Conservation (phyloP, 2,797 vertebrate genomes). For the Liparis tanakae region DNA sequence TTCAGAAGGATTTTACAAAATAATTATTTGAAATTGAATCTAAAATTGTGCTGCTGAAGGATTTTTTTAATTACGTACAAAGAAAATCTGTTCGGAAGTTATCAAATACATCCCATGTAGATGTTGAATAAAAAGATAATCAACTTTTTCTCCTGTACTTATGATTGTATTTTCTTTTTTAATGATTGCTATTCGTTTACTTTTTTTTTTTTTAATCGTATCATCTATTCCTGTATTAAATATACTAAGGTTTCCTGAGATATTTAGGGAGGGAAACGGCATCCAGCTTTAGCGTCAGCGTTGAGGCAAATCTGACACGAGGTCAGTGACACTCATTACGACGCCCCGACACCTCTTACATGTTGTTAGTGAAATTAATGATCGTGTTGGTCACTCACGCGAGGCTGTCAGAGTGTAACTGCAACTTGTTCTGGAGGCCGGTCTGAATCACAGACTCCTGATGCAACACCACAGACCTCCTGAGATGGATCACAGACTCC, state of each 20-base stretch:
- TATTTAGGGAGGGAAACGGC: slow-evolving; percentile 1
- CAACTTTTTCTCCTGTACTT: not conserved
- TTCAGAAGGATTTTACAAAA: not conserved
- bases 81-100: not conserved
- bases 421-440: slow-evolving; percentile 44
- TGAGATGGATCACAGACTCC: too few species aligned
- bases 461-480: slow-evolving; percentile 43
- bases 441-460: slow-evolving; percentile 49
- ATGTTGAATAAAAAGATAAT: not conserved
- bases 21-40: not conserved
- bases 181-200: not conserved
- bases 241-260: not conserved
- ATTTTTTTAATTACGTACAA: too few species aligned
- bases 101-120: not conserved
- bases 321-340: slow-evolving; percentile 17
- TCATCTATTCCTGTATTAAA: not conserved
- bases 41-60: not conserved
- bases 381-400: slow-evolving; percentile 24
- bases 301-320: not conserved
- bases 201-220: not conserved
- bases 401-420: slow-evolving; percentile 38
- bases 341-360: slow-evolving; percentile 33
- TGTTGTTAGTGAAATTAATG: slow-evolving; percentile 38
- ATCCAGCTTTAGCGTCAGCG: not conserved
- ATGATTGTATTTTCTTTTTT: accelerated